Evolutionary conservation across 2,113 vertebrate genomes (phyloP).

Genomic region (Hippocampus barbouri): DNA sequence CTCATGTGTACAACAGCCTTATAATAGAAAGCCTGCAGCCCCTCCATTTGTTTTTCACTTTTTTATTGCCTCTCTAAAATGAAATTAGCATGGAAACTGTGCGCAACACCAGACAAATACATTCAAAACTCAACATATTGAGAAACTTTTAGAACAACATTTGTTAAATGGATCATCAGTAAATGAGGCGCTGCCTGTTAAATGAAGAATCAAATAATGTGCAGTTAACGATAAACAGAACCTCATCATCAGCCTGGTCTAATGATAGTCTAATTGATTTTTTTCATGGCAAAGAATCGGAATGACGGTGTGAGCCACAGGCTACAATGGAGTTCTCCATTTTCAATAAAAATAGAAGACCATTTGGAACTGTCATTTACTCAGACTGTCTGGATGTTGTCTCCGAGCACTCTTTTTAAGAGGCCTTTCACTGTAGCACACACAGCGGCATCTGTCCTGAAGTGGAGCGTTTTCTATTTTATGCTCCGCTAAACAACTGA

Average conservation of each 20-base stretch:
- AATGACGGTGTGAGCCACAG: slow-evolving; percentile 63
- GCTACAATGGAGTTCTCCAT: slow-evolving; percentile 52
- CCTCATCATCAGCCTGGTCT: slow-evolving; percentile 68
- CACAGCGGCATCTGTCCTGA: slow-evolving; percentile 23
- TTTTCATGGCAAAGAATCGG: slow-evolving; percentile 67
- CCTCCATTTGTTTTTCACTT: slow-evolving; percentile 27
- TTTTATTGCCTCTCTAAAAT: slow-evolving; percentile 11
- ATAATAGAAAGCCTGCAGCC: slow-evolving; percentile 26
- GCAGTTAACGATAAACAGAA: slow-evolving; percentile 73
- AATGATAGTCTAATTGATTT: slow-evolving; percentile 74
- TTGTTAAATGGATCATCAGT: slow-evolving; percentile 71
- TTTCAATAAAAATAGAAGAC: slow-evolving; percentile 56
- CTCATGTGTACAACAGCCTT: slow-evolving; percentile 17
- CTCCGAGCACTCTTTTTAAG: slow-evolving; percentile 25
- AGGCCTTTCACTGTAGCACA: slow-evolving; percentile 20
- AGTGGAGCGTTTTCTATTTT: slow-evolving; percentile 35
- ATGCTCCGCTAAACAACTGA: slow-evolving; percentile 49
- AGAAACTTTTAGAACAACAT: slow-evolving; percentile 62
- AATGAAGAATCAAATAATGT: slow-evolving; percentile 74
- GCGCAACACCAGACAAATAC: slow-evolving; percentile 12
- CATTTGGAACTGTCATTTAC: slow-evolving; percentile 49
- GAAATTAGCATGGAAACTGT: slow-evolving; percentile 9
- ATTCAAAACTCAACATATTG: slow-evolving; percentile 36
- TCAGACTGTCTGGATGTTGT: slow-evolving; percentile 22
- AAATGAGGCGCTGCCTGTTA: slow-evolving; percentile 75